These are phyloP conservation scores for Tichodroma muraria DNA, from an alignment of 2,113 vertebrate genomes.

Conservation along the genomic window DNA sequence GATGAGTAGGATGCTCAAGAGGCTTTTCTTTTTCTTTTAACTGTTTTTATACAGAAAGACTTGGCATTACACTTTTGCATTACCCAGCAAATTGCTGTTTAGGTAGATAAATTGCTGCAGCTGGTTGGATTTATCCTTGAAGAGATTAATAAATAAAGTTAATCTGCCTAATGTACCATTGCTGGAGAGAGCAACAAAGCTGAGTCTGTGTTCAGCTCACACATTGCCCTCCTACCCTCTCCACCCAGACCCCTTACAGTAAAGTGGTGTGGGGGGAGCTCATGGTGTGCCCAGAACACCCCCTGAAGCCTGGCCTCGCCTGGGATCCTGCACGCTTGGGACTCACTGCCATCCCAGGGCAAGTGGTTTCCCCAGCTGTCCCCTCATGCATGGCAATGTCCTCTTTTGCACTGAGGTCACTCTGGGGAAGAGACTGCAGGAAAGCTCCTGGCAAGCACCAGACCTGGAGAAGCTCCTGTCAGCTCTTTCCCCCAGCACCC, in stretches of 20 bases:
- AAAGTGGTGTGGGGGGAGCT: not conserved
- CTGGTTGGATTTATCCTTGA: conserved; percentile 16
- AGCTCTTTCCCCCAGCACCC: not conserved
- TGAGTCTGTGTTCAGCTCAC: not conserved
- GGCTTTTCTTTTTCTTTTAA: not conserved
- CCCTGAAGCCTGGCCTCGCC: accelerated
- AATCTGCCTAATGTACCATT: conserved; percentile 3
- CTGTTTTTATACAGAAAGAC: not conserved
- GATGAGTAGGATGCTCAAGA: not conserved
- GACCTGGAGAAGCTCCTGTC: not conserved
- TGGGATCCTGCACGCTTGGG: not conserved
- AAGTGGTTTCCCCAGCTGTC: not conserved
- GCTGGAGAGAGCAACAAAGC: not conserved
- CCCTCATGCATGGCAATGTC: accelerated
- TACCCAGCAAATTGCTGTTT: not conserved
- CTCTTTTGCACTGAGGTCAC: not conserved
- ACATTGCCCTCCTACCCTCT: not conserved
- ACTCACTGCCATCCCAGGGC: accelerated
- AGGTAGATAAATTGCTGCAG: conserved; percentile 24
- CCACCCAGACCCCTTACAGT: not conserved
- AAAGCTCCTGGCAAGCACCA: not conserved
- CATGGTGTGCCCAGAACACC: not conserved
- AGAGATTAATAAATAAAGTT: conserved; percentile 33
- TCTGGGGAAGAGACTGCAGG: not conserved
- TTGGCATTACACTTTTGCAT: not conserved